Percentiles rank a stretch among this genome's conserved stretches.
Conservation (phyloP, 2,797 vertebrate species). For the Acrossocheilus fasciatus region DNA sequence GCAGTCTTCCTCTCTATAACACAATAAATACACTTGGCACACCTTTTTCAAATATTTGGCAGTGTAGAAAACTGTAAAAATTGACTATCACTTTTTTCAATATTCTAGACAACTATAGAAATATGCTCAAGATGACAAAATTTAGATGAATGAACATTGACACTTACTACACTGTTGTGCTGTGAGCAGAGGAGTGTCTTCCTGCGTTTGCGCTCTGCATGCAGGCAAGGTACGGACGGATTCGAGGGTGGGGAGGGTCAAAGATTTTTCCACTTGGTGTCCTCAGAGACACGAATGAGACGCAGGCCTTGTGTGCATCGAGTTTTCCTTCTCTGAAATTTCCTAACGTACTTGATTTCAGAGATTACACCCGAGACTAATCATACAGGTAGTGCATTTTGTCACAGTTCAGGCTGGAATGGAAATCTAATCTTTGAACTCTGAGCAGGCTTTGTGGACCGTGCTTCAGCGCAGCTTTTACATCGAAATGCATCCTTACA, state of each 20-base stretch:
- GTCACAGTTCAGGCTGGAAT: slow-evolving; percentile 45
- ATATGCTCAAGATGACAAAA: slow-evolving; percentile 48
- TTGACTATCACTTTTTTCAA: slow-evolving; percentile 39
- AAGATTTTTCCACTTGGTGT: slow-evolving; percentile 3
- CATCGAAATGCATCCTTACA: slow-evolving; percentile 11
- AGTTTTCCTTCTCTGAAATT: slow-evolving; percentile 37
- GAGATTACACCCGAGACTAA: slow-evolving; percentile 42
- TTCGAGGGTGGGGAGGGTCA: slow-evolving; percentile 1
- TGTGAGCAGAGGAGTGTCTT: slow-evolving; percentile 46
- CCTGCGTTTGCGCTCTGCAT: slow-evolving; percentile 49
- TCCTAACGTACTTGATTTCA: slow-evolving; percentile 31
- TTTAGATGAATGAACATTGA: slow-evolving; percentile 32
- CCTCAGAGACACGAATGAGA: slow-evolving; percentile 15
- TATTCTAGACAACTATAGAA: slow-evolving; percentile 59
- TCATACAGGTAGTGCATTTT: slow-evolving; percentile 48
- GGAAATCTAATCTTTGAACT: slow-evolving; percentile 37
- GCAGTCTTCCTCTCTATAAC: background rate
- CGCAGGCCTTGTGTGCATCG: slow-evolving; percentile 13
- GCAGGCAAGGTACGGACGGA: slow-evolving; percentile 37
- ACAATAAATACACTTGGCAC: slow-evolving; percentile 24
- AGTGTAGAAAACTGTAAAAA: slow-evolving; percentile 64
- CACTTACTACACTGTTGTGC: slow-evolving; percentile 54
- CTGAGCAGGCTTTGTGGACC: slow-evolving; percentile 8
- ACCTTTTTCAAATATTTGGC: slow-evolving; percentile 54
- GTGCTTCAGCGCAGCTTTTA: slow-evolving; percentile 16